These are phyloP conservation scores for Puffinus mauretanicus DNA, from an alignment of 2,113 vertebrate species.

Conservation along the genomic window DNA sequence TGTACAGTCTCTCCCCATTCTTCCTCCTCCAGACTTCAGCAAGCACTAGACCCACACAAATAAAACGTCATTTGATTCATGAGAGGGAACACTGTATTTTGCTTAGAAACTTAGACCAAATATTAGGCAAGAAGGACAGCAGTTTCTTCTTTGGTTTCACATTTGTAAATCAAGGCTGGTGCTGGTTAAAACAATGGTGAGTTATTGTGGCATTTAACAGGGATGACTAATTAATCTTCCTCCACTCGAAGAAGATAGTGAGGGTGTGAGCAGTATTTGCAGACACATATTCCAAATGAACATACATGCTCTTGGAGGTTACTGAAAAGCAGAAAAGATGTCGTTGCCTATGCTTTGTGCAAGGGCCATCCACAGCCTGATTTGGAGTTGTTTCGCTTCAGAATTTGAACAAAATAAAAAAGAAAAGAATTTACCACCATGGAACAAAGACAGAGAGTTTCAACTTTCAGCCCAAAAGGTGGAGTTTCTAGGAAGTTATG, in stretches of 20 bases:
- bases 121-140: not conserved
- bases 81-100: not conserved
- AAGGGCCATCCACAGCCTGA: not conserved
- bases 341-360: not conserved
- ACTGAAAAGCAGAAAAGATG: not conserved
- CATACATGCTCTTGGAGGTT: not conserved
- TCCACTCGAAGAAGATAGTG: not conserved
- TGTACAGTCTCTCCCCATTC: not conserved
- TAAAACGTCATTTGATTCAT: not conserved
- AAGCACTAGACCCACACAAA: not conserved
- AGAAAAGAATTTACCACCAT: not conserved
- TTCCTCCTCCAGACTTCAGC: not conserved
- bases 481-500: not conserved
- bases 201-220: not conserved
- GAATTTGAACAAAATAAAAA: not conserved
- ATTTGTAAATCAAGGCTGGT: not conserved
- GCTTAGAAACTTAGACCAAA: not conserved
- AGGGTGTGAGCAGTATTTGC: not conserved
- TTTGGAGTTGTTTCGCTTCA: not conserved
- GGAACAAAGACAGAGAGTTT: not conserved
- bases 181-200: not conserved
- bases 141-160: not conserved
- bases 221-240: not conserved
- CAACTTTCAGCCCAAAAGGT: not conserved
- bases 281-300: not conserved